A percentile compares a stretch with the other conserved stretches of the same genome.
Evolutionary conservation across 1,140 invertebrate species (phyloP).

Genomic region (Apis dorsata): DNA sequence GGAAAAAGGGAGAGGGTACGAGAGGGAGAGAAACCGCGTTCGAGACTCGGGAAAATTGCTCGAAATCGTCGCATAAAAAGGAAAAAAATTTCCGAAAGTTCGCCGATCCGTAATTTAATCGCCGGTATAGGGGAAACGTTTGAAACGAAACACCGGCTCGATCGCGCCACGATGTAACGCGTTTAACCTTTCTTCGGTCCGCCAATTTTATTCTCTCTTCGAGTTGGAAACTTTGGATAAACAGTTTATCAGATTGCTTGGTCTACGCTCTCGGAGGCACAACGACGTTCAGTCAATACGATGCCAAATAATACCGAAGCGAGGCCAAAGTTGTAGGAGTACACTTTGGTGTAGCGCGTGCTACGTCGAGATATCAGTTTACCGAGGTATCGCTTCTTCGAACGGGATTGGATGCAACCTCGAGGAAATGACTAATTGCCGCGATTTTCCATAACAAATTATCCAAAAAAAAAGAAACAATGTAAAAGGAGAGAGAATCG

Average conservation of each 20-base stretch:
- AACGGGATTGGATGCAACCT: neutral
- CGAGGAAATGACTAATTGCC: neutral
- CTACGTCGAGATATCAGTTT: constrained; percentile 6
- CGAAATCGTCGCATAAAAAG: neutral
- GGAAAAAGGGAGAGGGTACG: too few relatives aligned
- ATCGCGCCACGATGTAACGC: neutral
- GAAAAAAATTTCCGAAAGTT: too few relatives aligned
- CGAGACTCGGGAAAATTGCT: too few relatives aligned
- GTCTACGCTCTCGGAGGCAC: constrained; percentile 9
- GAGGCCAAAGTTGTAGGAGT: constrained; percentile 14
- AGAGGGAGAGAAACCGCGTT: neutral
- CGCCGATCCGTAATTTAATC: neutral
- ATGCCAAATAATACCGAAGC: constrained; percentile 22
- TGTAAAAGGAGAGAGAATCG: constrained; percentile 64
- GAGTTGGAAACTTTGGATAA: constrained; percentile 34
- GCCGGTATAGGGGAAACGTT: neutral
- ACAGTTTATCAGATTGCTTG: constrained; percentile 50
- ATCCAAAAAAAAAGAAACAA: constrained; percentile 61
- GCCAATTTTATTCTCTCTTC: constrained; percentile 7
- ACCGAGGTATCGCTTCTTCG: neutral
- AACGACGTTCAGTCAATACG: constrained; percentile 45
- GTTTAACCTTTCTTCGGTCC: neutral
- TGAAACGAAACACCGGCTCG: neutral
- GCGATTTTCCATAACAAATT: constrained; percentile 21
- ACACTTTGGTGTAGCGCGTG: neutral